Percentiles rank a stretch among this genome's conserved stretches.
phyloP scores from a whole-genome alignment of 2,797 vertebrate species.

The Rousettus madagascariensis region DNA sequence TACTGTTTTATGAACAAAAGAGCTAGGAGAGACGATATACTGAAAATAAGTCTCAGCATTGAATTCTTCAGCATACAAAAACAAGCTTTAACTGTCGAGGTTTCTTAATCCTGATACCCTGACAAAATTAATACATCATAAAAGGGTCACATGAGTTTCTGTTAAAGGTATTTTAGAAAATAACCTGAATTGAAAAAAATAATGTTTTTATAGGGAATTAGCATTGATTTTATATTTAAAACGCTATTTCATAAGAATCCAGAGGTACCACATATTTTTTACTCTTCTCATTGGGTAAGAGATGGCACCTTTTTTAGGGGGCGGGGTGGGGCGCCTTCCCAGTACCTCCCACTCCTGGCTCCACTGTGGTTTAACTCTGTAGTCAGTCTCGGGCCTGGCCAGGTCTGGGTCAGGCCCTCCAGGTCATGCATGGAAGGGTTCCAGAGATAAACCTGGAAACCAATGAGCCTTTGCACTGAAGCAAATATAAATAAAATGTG shows the following conservation, averaged over 20 bases:
- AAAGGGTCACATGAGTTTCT: not conserved
- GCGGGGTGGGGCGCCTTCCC: too few species aligned
- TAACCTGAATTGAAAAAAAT: not conserved
- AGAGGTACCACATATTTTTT: not conserved
- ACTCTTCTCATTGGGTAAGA: not conserved
- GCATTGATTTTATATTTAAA: not conserved
- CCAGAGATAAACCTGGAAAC: not conserved
- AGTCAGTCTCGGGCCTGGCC: not conserved
- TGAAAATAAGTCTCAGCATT: conserved; percentile 32
- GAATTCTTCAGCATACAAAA: not conserved
- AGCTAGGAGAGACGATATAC: not conserved
- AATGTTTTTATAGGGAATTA: not conserved
- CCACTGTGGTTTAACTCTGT: not conserved
- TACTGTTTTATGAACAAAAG: conserved; percentile 47
- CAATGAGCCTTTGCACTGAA: not conserved
- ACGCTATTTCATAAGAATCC: not conserved
- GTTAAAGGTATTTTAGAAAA: not conserved
- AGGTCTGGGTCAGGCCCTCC: not conserved
- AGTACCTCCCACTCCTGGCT: not conserved
- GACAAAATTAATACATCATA: not conserved
- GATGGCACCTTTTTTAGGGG: not conserved
- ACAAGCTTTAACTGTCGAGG: not conserved
- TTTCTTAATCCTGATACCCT: not conserved
- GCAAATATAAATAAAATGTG: not conserved
- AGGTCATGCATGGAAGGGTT: not conserved